Evolutionary conservation across 2,113 vertebrate genomes (phyloP), one percentile per base, ranked within the genome.

Genomic region (Xiphophorus maculatus): DNA sequence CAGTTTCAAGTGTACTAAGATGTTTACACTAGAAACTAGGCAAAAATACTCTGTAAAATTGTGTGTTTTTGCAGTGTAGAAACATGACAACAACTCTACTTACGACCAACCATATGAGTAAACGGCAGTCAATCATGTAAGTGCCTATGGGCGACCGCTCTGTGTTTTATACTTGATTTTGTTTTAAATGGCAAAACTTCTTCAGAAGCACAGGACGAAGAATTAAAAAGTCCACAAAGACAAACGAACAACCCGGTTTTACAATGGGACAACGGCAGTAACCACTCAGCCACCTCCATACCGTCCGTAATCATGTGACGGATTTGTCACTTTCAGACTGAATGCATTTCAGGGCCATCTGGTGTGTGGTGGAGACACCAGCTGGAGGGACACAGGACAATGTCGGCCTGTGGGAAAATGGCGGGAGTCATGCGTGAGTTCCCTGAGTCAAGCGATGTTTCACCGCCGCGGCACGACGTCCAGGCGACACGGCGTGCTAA

Each of bases 331-430:
- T 74, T 85, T 90, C 66, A 82, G 80, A 82, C 72, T 81, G 87
- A 91, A 86, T 74, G 87, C 83, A 89, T 80, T 82, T 84, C 84
- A 85, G 81, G 66, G 89, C 90, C 91, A 91, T 92, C 89, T 92
- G 91, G 84, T 81, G 87, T 75, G 87, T 84, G 89, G 85, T 82
- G 78, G 86, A 91, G 91, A 88, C 76, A 85, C 87, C 90, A 90
- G 87, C 86, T 86, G 86, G 85, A 83, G 66, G 64, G 84, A 89
- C 79, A 84, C 68, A 89, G 80, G 74, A 85, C 78, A 73, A 83
- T 42, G 61, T 62, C 76, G 73, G 72, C 69, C 83, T 58, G 74
- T 29, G 58, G 83, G 69, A 82, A 83, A 85, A 84, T 63, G 73
- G 79, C 79, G 81, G 61, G 69, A 80, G 74, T 37, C 66, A 85